A percentile compares a stretch with the other conserved stretches of the same genome.
Evolutionary conservation across 2,113 vertebrate species (phyloP).

Genomic region (Butastur rufipennis): DNA sequence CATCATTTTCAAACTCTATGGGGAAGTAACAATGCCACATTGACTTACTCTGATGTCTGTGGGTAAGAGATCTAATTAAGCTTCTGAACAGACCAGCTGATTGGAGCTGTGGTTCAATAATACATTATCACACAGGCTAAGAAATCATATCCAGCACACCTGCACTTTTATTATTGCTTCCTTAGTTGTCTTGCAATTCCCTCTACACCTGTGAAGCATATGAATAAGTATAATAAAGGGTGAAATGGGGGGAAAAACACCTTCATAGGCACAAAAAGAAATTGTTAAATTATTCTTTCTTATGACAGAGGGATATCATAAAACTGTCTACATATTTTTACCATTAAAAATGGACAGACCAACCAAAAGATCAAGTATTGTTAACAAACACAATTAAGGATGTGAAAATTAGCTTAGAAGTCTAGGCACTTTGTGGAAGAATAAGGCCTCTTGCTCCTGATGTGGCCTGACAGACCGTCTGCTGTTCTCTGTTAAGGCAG

Average conservation of each 20-base stretch:
- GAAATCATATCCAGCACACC: neutral
- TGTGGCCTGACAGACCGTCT: neutral
- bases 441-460: neutral
- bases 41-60: neutral
- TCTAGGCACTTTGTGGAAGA: neutral
- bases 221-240: neutral
- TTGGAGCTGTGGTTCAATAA: neutral
- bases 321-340: neutral
- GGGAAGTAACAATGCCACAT: neutral
- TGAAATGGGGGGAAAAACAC: neutral
- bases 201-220: neutral
- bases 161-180: neutral
- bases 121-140: neutral
- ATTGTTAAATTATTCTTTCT: neutral
- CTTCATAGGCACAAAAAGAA: neutral
- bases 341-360: neutral
- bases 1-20: neutral
- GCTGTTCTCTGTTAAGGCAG: neutral
- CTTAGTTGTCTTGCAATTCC: neutral
- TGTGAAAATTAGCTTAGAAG: neutral
- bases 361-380: neutral
- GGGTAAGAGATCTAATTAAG: constrained; percentile 14
- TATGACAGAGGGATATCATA: neutral
- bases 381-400: neutral
- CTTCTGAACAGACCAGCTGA: neutral